phyloP scores from a whole-genome alignment of 2,113 vertebrate genomes.

The Siniperca knerii region DNA sequence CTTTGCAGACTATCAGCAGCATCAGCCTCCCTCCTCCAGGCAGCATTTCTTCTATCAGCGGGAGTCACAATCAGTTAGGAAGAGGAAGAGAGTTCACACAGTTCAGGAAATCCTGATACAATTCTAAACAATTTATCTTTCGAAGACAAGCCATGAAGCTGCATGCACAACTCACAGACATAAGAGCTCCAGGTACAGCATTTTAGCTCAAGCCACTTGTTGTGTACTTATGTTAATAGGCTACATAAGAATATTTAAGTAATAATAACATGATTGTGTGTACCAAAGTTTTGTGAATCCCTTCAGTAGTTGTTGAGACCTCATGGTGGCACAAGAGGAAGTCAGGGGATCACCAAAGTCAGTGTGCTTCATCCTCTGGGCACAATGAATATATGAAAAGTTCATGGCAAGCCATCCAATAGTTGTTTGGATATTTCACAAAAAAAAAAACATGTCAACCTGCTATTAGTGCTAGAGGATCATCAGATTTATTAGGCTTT shows the following conservation, averaged over 20 bases:
- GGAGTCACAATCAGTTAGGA: conserved; percentile 33
- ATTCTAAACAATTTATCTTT: conserved; percentile 23
- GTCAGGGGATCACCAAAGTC: not conserved
- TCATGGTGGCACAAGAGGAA: not conserved
- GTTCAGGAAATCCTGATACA: conserved; percentile 30
- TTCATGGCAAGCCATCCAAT: not conserved
- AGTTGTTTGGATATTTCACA: not conserved
- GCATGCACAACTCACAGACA: not conserved
- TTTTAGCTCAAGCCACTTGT: not conserved
- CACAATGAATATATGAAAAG: too few species aligned
- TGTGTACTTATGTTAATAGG: not conserved
- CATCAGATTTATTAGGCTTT: too few species aligned
- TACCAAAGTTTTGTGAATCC: not conserved
- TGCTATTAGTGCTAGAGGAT: too few species aligned
- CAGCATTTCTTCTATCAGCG: conserved; percentile 16
- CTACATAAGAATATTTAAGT: not conserved
- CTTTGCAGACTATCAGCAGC: conserved; percentile 5
- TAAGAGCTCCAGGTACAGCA: not conserved
- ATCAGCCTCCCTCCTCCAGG: conserved; percentile 18
- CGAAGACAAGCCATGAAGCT: conserved; percentile 8
- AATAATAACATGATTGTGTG: not conserved
- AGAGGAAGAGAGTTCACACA: conserved; percentile 29
- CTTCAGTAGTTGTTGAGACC: not conserved
- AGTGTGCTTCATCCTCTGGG: not conserved
- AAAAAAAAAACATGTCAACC: too few species aligned